A percentile compares a stretch with the other conserved stretches of the same genome.
These are phyloP conservation scores for Coranthus polyacanthus DNA, from an alignment of 2,797 vertebrate genomes.

Conservation along the genomic window DNA sequence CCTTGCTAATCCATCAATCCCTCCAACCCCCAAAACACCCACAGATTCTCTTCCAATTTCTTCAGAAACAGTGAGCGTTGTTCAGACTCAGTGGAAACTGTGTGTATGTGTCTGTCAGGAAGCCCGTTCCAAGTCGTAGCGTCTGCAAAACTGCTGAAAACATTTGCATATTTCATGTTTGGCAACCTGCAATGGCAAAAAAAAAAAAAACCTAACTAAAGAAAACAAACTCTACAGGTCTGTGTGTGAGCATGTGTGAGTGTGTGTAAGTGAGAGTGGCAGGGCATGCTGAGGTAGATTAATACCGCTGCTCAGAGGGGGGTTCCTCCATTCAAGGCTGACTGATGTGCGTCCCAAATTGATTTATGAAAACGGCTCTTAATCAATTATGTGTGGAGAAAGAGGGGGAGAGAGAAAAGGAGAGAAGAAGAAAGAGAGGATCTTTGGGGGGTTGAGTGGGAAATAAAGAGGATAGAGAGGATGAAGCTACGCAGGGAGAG, in stretches of 20 bases:
- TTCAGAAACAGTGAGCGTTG: conserved; percentile 43
- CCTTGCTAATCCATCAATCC: conserved; percentile 57
- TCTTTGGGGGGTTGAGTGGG: conserved; percentile 51
- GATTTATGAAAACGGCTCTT: conserved; percentile 97
- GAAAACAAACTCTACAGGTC: conserved; percentile 64
- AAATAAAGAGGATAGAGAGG: conserved; percentile 60
- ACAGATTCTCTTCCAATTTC: conserved; percentile 50
- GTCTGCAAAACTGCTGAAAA: conserved; percentile 58
- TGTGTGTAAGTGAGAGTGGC: conserved; percentile 76
- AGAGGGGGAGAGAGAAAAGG: conserved; percentile 78
- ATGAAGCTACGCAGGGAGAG: conserved; percentile 48
- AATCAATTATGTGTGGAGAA: conserved; percentile 99
- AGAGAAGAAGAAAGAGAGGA: conserved; percentile 69
- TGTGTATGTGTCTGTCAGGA: conserved; percentile 47
- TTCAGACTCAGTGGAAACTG: conserved; percentile 57
- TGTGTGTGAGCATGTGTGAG: conserved; percentile 43
- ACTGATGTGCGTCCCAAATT: conserved; percentile 99
- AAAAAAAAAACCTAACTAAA: conserved; percentile 38
- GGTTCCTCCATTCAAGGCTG: conserved; percentile 92
- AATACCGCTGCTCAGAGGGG: conserved; percentile 73
- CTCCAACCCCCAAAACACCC: conserved; percentile 21
- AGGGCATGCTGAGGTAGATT: conserved; percentile 82
- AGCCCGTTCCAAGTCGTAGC: conserved; percentile 35
- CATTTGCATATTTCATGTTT: conserved; percentile 75
- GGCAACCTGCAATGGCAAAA: conserved; percentile 57